A percentile compares a stretch with the other conserved stretches of the same genome.
phyloP scores from a whole-genome alignment of 2,888 invertebrate genomes.

The Heliconius ethilla region DNA sequence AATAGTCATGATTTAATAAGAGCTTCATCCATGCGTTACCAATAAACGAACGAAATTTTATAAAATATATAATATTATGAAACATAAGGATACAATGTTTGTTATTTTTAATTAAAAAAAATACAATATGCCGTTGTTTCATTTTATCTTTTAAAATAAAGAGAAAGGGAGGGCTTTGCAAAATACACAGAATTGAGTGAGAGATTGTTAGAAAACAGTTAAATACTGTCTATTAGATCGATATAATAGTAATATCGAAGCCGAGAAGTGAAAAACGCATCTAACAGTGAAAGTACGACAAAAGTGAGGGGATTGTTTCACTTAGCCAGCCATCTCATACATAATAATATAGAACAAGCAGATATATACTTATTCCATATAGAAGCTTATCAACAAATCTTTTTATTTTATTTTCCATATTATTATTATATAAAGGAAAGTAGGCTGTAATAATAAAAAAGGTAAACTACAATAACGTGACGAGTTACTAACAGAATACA shows the following conservation, averaged over 20 bases:
- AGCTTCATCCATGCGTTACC: neutral
- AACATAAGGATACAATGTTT: neutral
- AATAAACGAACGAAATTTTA: neutral
- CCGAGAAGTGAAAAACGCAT: constrained; percentile 54
- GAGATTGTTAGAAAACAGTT: constrained; percentile 51
- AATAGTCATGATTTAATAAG: neutral
- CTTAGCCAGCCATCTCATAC: constrained; percentile 16
- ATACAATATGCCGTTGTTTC: neutral
- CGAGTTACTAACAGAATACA: neutral
- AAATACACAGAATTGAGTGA: neutral
- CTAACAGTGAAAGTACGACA: constrained; percentile 58
- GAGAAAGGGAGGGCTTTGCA: neutral
- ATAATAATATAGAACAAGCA: constrained; percentile 6
- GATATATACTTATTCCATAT: constrained; percentile 8
- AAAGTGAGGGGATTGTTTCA: constrained; percentile 15
- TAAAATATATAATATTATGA: neutral
- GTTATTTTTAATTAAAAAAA: neutral
- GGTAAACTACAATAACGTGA: neutral
- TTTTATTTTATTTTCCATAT: neutral
- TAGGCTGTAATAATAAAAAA: neutral
- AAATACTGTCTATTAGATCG: constrained; percentile 54
- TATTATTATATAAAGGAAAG: neutral
- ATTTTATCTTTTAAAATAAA: constrained; percentile 3
- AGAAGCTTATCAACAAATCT: constrained; percentile 15
- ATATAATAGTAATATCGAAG: constrained; percentile 51